Percentiles rank a stretch among this genome's conserved stretches.
These are phyloP conservation scores for Chinchilla lanigera DNA, from an alignment of 2,113 vertebrate genomes.

Conservation along the genomic window DNA sequence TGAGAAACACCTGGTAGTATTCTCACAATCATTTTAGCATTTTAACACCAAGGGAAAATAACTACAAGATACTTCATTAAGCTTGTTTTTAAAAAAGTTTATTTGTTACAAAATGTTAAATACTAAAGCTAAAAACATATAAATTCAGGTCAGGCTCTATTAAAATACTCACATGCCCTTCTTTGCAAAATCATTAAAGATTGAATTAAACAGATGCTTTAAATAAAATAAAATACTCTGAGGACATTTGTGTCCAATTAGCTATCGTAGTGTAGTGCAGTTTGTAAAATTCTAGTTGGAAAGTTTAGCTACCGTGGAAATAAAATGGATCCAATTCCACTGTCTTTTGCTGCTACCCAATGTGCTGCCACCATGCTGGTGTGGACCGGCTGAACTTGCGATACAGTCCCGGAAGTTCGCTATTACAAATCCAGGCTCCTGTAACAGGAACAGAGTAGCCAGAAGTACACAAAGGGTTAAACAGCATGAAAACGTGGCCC, in stretches of 20 bases:
- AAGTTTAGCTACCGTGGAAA: conserved; percentile 46
- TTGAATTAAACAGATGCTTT: conserved; percentile 75
- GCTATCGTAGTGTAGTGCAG: conserved; percentile 61
- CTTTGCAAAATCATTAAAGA: conserved; percentile 79
- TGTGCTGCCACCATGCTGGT: not conserved
- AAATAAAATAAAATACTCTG: conserved; percentile 78
- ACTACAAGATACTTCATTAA: conserved; percentile 8
- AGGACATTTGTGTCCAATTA: conserved; percentile 34
- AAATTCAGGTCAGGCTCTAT: conserved; percentile 71
- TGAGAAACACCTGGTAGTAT: not conserved
- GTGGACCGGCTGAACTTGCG: not conserved
- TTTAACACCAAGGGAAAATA: conserved; percentile 39
- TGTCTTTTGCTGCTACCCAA: not conserved
- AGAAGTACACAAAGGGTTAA: conserved; percentile 40
- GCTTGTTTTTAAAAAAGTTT: conserved; percentile 63
- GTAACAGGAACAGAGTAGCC: conserved; percentile 6
- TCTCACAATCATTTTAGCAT: conserved; percentile 28
- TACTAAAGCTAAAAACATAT: conserved; percentile 77
- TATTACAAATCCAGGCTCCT: conserved; percentile 10
- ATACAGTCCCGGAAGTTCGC: not conserved
- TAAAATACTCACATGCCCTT: conserved; percentile 78
- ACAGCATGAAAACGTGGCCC: conserved; percentile 28
- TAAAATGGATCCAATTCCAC: conserved; percentile 17
- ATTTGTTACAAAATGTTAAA: conserved; percentile 84
- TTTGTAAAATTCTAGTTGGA: conserved; percentile 59